Conservation (phyloP, 2,888 invertebrate genomes). For the Tipula helvola region DNA sequence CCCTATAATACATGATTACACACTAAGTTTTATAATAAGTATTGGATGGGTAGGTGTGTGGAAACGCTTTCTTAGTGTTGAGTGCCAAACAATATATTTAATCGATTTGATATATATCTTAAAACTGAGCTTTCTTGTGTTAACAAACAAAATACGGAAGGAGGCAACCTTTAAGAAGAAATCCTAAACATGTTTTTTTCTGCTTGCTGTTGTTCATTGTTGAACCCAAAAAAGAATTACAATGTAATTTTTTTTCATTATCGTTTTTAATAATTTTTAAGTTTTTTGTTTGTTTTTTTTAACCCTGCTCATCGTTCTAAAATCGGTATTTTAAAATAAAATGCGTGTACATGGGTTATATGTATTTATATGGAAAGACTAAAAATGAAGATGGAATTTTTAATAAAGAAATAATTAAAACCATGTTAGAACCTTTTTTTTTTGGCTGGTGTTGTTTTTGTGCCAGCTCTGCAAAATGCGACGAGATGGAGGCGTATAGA, state of each 20-base stretch:
- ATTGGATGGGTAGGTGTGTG: not conserved
- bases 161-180: not conserved
- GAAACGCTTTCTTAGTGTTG: not conserved
- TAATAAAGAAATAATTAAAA: constrained; percentile 4
- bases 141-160: not conserved
- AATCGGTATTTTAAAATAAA: not conserved
- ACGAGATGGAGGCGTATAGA: not conserved
- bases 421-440: not conserved
- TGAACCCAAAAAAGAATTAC: not conserved
- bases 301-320: not conserved
- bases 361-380: not conserved
- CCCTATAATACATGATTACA: not conserved
- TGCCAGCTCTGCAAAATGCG: not conserved
- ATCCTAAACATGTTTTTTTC: not conserved
- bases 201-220: not conserved
- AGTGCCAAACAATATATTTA: not conserved
- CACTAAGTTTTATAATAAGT: not conserved
- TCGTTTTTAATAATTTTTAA: not conserved
- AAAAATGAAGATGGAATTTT: not conserved
- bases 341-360: not conserved
- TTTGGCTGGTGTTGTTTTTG: not conserved
- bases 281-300: not conserved
- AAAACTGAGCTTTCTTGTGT: not conserved
- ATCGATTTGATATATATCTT: not conserved
- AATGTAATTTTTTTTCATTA: not conserved